Conservation (phyloP, 1,140 invertebrate genomes). For the Nephila pilipes region DNA sequence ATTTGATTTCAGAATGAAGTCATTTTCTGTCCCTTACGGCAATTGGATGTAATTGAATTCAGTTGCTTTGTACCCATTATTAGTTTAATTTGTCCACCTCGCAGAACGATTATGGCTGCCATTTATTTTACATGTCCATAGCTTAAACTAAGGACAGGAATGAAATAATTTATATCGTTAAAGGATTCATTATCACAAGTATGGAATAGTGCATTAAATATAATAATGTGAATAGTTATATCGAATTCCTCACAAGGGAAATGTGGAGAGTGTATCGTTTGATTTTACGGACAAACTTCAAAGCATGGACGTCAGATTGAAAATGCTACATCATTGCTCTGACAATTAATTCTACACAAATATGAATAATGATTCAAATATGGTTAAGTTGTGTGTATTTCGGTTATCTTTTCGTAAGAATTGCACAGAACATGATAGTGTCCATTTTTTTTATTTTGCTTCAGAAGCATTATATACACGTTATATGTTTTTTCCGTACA, state of each 20-base stretch:
- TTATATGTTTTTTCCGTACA: too few species aligned
- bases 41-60: neutral
- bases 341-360: too few species aligned
- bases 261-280: neutral
- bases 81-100: conserved; percentile 41
- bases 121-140: conserved; percentile 19
- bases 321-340: neutral
- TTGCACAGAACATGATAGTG: too few species aligned
- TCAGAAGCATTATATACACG: too few species aligned
- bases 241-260: neutral
- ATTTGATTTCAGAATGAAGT: neutral
- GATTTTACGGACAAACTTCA: neutral
- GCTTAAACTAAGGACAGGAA: neutral
- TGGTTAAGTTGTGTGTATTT: too few species aligned
- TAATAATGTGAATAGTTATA: neutral
- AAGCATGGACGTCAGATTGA: neutral
- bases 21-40: neutral
- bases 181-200: conserved; percentile 11
- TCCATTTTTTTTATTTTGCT: too few species aligned
- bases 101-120: neutral
- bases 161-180: conserved; percentile 32
- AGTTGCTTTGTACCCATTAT: neutral
- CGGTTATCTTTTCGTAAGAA: too few species aligned
- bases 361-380: too few species aligned
- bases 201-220: neutral